Percentiles rank a stretch among this genome's conserved stretches.
phyloP scores from a whole-genome alignment of 64 coral and sea anemone species.

The Pachyseris speciosa region DNA sequence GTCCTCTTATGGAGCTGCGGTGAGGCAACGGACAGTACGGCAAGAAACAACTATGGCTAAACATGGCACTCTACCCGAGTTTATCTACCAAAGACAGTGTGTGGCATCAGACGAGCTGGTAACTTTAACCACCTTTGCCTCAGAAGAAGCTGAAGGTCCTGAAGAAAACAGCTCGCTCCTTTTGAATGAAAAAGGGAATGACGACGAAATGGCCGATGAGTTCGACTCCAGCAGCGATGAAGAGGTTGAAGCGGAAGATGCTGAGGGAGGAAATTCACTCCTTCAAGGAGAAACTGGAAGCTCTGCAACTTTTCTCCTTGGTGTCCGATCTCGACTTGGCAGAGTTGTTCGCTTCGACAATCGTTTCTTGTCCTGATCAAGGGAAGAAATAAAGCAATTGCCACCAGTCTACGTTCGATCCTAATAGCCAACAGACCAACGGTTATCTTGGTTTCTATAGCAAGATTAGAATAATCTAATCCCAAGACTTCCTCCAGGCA shows the following conservation, averaged over 20 bases:
- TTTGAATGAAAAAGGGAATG: neutral
- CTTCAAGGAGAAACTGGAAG: constrained; percentile 1
- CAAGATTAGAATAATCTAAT: no score
- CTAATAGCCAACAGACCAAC: no score
- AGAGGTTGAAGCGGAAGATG: neutral
- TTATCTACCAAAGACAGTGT: constrained; percentile 40
- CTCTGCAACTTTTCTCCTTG: neutral
- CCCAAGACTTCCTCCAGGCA: no score
- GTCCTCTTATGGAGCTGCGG: constrained; percentile 44
- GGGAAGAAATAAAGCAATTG: no score
- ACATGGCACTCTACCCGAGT: constrained; percentile 59
- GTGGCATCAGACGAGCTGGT: neutral
- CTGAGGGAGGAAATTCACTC: neutral
- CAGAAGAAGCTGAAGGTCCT: neutral
- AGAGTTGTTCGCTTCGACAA: constrained; percentile 9
- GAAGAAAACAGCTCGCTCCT: no score
- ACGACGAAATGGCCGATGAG: neutral
- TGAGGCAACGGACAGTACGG: constrained; percentile 42
- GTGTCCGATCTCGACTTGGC: neutral
- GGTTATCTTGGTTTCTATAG: no score
- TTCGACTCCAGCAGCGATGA: constrained; percentile 15
- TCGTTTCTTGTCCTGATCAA: neutral
- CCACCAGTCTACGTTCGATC: no score
- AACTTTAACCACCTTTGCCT: neutral
- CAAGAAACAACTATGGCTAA: constrained; percentile 59